Conservation (phyloP, 1,140 invertebrate species). For the Rhagoletis pomonella region DNA sequence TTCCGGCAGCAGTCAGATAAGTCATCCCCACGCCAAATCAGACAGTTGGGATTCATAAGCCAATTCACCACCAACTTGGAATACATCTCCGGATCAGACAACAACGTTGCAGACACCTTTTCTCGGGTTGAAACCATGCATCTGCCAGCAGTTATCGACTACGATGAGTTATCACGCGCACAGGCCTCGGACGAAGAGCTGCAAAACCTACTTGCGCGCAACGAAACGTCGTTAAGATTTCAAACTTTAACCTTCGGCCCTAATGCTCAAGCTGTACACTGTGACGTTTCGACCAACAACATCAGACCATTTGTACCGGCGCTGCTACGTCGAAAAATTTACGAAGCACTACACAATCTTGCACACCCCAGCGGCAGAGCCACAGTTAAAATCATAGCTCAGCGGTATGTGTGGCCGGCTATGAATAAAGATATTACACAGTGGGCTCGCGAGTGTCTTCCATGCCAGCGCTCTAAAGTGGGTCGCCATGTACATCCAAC, state of each 20-base stretch:
- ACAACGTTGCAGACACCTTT: conserved; percentile 67
- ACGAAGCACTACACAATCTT: background rate
- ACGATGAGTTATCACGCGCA: background rate
- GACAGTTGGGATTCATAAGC: conserved; percentile 69
- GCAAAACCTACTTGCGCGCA: background rate
- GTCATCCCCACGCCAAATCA: conserved; percentile 60
- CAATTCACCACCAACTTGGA: conserved; percentile 72
- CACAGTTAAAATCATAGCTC: background rate
- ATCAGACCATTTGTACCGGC: background rate
- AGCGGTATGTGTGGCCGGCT: background rate
- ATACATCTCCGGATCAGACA: conserved; percentile 66
- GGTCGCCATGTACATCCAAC: background rate
- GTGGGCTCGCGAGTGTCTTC: background rate
- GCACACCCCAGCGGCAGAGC: background rate
- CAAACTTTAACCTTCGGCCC: background rate
- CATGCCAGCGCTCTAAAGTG: background rate
- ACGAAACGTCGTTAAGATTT: background rate
- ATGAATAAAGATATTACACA: background rate
- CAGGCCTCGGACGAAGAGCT: background rate
- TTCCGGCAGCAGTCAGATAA: conserved; percentile 53
- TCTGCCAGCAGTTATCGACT: background rate
- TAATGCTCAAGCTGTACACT: background rate
- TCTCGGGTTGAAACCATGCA: conserved; percentile 61
- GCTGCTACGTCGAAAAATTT: background rate
- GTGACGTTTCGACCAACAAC: background rate